These are phyloP conservation scores for Gymnosoma rotundatum DNA, from an alignment of 2,888 invertebrate genomes.

Conservation along the genomic window DNA sequence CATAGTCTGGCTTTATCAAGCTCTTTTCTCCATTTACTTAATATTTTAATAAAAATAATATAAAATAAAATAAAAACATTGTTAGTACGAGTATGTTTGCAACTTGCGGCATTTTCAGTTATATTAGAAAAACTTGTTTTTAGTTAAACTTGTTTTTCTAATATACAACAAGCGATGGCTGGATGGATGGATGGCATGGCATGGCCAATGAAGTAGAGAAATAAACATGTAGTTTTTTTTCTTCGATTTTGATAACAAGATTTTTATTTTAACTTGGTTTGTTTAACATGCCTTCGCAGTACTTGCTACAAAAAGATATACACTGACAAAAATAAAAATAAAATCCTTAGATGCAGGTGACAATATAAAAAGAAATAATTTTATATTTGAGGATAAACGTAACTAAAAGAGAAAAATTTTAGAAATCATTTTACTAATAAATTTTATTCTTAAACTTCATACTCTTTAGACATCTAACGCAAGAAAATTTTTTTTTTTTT, in stretches of 20 bases:
- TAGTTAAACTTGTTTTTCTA: constrained; percentile 1
- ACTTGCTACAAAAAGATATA: constrained; percentile 2
- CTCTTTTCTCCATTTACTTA: neutral
- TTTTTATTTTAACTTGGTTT: constrained; percentile 22
- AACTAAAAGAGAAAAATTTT: no score
- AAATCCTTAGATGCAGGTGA: no score
- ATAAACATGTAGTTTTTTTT: constrained; percentile 12
- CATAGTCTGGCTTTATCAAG: constrained; percentile 2
- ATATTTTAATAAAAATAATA: neutral
- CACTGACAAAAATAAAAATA: neutral
- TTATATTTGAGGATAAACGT: no score
- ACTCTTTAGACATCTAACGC: no score
- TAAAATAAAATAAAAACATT: neutral
- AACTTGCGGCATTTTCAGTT: constrained; percentile 24
- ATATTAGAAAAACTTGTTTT: constrained; percentile 44
- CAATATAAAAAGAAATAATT: neutral
- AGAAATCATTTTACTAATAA: no score
- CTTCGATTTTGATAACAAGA: constrained; percentile 34
- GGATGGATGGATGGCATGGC: neutral
- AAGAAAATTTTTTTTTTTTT: no score
- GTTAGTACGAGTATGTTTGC: neutral
- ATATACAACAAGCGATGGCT: neutral
- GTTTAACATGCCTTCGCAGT: constrained; percentile 7
- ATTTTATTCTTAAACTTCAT: no score
- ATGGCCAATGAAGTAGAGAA: constrained; percentile 26